These are phyloP conservation scores for Drosophila rellima DNA, from an alignment of 2,888 invertebrate genomes.

Conservation along the genomic window DNA sequence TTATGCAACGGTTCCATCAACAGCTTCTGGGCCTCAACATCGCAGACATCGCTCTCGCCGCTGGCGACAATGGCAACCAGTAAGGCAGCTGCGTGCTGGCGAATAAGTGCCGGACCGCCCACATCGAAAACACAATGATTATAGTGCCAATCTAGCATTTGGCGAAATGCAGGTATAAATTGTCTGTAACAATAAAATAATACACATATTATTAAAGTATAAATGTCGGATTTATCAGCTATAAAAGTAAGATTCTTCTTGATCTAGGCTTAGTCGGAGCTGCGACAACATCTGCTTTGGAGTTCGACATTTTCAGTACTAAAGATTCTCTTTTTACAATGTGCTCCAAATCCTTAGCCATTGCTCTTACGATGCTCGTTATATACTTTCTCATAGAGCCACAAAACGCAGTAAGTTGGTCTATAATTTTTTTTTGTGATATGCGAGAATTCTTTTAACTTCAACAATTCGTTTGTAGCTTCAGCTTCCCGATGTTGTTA, in stretches of 20 bases:
- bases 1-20: constrained; percentile 79
- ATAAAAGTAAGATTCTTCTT: constrained; percentile 52
- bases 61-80: constrained; percentile 78
- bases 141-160: constrained; percentile 85
- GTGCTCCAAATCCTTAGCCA: constrained; percentile 37
- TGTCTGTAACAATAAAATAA: constrained; percentile 68
- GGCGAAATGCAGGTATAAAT: constrained; percentile 83
- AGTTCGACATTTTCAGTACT: not conserved
- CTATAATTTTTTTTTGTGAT: too few species aligned
- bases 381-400: constrained; percentile 30
- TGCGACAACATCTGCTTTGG: constrained; percentile 2
- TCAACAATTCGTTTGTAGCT: constrained; percentile 44
- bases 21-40: constrained; percentile 74
- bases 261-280: constrained; percentile 41
- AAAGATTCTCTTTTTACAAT: constrained; percentile 12
- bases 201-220: constrained; percentile 5
- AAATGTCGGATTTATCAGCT: constrained; percentile 16
- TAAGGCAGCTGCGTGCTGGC: constrained; percentile 85
- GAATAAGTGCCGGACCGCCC: constrained; percentile 83
- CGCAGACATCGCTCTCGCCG: constrained; percentile 71
- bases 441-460: not conserved
- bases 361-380: constrained; percentile 39
- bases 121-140: constrained; percentile 83
- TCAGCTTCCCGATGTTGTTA: constrained; percentile 77
- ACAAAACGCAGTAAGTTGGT: constrained; percentile 54